These are phyloP conservation scores for Chrysemys picta DNA, from an alignment of 2,113 vertebrate species.

Conservation along the genomic window DNA sequence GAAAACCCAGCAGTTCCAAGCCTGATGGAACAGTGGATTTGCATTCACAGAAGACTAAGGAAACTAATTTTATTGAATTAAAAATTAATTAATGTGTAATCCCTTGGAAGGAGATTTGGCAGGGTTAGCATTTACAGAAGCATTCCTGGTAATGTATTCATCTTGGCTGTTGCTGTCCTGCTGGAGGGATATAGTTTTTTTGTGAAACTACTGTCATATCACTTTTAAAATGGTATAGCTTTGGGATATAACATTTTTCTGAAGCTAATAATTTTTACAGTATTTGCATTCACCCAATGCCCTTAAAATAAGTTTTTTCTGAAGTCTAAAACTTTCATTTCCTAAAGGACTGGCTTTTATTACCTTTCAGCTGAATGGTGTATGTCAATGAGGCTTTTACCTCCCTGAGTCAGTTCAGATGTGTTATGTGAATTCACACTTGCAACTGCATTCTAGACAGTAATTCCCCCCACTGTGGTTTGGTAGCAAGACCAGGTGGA, in stretches of 20 bases:
- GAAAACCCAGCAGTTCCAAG: neutral
- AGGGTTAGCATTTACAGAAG: neutral
- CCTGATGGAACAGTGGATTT: neutral
- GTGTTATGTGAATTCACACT: neutral
- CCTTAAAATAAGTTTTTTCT: neutral
- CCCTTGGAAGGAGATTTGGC: neutral
- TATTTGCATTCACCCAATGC: neutral
- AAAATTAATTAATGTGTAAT: slow-evolving; percentile 18
- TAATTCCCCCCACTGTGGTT: neutral
- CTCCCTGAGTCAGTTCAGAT: neutral
- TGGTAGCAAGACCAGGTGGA: neutral
- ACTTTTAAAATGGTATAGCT: neutral
- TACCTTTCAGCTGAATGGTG: neutral
- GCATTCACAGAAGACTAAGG: neutral
- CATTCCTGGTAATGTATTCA: neutral
- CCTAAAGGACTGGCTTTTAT: neutral
- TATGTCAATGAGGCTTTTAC: neutral
- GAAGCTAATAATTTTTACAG: neutral
- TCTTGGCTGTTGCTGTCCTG: neutral
- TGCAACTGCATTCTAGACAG: neutral
- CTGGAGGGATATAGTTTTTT: neutral
- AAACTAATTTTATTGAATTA: neutral
- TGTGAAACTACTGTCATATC: neutral
- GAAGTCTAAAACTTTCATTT: neutral
- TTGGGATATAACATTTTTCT: neutral